phyloP scores from a whole-genome alignment of 2,888 invertebrate species.

The Melipona beecheii region DNA sequence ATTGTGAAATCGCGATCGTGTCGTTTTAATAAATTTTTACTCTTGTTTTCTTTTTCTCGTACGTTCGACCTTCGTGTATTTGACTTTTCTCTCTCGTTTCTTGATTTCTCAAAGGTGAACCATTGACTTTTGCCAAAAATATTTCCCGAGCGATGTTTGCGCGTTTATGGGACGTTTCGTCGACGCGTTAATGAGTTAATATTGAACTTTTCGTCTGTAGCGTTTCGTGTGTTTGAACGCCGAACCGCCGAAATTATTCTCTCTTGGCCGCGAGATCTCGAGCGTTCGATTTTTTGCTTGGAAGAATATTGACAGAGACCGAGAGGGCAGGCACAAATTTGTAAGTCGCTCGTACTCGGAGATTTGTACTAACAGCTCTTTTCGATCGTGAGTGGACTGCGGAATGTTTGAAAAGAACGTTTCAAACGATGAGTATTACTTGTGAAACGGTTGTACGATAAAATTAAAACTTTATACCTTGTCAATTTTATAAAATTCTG shows the following conservation, averaged over 20 bases:
- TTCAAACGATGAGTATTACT: too few species aligned
- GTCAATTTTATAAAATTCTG: too few species aligned
- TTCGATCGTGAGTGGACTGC: too few species aligned
- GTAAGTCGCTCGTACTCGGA: neutral
- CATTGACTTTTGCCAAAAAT: slow-evolving; percentile 43
- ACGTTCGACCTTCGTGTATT: too few species aligned
- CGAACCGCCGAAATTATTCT: neutral
- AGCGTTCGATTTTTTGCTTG: neutral
- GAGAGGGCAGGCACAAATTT: neutral
- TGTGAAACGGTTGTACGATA: too few species aligned
- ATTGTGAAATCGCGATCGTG: slow-evolving; percentile 13
- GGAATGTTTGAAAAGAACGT: too few species aligned
- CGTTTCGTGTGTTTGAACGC: slow-evolving; percentile 11
- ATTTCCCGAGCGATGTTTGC: slow-evolving; percentile 31
- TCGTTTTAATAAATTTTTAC: neutral
- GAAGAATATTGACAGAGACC: neutral
- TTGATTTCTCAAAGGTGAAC: neutral
- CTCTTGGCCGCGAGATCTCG: neutral
- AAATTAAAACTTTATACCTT: too few species aligned
- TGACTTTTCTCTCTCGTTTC: neutral
- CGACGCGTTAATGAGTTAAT: slow-evolving; percentile 48
- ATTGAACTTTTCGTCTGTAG: slow-evolving; percentile 40
- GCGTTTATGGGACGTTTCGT: slow-evolving; percentile 26
- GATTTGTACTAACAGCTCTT: too few species aligned
- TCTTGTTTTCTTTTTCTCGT: neutral